Conservation (phyloP, 2,888 invertebrate genomes). For the Chalcis sispes region DNA sequence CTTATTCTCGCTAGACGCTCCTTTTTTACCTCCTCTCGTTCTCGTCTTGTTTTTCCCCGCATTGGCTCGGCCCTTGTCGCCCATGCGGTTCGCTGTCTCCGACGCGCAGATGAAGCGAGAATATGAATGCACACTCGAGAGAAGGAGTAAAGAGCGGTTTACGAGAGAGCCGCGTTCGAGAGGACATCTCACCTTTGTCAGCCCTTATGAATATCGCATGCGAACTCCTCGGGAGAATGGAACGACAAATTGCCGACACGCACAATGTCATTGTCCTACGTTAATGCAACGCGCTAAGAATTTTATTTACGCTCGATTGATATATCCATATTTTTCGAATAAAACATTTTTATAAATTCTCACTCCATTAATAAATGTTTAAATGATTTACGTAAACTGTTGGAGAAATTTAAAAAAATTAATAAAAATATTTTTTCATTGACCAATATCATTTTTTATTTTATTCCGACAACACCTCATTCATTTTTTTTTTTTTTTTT, state of each 20-base stretch:
- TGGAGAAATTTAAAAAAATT: no score
- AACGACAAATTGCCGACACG: conserved; percentile 18
- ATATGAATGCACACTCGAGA: conserved; percentile 20
- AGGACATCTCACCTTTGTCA: conserved; percentile 23
- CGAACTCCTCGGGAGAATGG: background rate
- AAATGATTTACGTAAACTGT: no score
- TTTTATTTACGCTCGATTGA: background rate
- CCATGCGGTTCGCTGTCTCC: background rate
- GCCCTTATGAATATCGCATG: background rate
- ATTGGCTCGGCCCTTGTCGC: background rate
- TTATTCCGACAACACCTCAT: no score
- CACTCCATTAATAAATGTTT: no score
- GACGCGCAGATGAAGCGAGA: conserved; percentile 9
- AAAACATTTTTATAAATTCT: no score
- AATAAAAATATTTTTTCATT: no score
- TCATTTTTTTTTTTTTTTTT: no score
- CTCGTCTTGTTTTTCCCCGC: conserved; percentile 41
- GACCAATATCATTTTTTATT: no score
- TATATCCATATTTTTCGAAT: no score
- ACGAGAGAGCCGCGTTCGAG: background rate
- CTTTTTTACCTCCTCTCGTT: conserved; percentile 55
- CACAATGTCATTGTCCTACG: background rate
- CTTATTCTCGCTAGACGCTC: conserved; percentile 60
- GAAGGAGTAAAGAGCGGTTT: background rate
- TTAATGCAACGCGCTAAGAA: background rate